Percentiles rank a stretch among this genome's conserved stretches.
Evolutionary conservation across 2,888 invertebrate species (phyloP).

Genomic region (Melitaea athalia): DNA sequence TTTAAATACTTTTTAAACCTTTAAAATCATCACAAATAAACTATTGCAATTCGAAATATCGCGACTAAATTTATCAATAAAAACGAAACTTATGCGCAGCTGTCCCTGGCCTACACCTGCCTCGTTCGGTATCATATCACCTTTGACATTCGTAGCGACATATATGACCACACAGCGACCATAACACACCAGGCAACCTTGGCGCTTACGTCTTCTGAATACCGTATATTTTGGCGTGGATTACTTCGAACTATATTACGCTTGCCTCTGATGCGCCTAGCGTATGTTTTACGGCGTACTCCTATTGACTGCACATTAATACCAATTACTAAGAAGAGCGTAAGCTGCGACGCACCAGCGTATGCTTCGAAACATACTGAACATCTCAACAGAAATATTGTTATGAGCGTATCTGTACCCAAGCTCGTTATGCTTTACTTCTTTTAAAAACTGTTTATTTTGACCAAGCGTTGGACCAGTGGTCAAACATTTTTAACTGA

Average conservation of each 20-base stretch:
- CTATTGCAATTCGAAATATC: slow-evolving; percentile 33
- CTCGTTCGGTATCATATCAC: slow-evolving; percentile 53
- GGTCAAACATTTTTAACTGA: too few relatives aligned
- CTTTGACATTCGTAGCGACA: slow-evolving; percentile 66
- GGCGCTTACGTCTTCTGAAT: slow-evolving; percentile 1
- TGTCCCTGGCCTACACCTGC: slow-evolving; percentile 63
- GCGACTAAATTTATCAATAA: slow-evolving; percentile 34
- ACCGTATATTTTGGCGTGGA: slow-evolving; percentile 26
- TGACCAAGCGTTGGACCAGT: too few relatives aligned
- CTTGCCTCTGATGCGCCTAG: neutral
- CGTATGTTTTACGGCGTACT: slow-evolving; percentile 38
- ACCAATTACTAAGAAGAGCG: slow-evolving; percentile 33
- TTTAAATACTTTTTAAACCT: slow-evolving; percentile 16
- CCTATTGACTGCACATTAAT: slow-evolving; percentile 41
- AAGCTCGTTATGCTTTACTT: too few relatives aligned
- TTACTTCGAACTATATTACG: neutral
- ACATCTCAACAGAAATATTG: too few relatives aligned
- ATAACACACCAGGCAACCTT: slow-evolving; percentile 30
- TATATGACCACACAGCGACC: slow-evolving; percentile 14
- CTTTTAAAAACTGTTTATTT: too few relatives aligned
- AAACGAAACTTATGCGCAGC: slow-evolving; percentile 49
- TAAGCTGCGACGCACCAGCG: too few relatives aligned
- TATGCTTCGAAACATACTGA: too few relatives aligned
- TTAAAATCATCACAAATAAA: slow-evolving; percentile 19
- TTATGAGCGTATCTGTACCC: too few relatives aligned